Percentiles rank a stretch among this genome's conserved stretches.
phyloP scores from a whole-genome alignment of 2,888 invertebrate species.

The Chrysolina haemoptera region DNA sequence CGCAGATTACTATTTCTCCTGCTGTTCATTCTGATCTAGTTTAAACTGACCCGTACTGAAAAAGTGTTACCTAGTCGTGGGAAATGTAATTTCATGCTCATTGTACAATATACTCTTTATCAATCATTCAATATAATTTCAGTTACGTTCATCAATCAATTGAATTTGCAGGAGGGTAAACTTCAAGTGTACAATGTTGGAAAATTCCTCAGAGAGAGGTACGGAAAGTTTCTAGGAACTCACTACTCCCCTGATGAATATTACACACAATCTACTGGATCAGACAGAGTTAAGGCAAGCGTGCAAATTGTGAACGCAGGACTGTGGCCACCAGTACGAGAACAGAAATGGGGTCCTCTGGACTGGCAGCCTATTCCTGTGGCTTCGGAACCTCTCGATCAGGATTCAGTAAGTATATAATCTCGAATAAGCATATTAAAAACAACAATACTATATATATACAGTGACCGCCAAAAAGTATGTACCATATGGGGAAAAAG shows the following conservation, averaged over 20 bases:
- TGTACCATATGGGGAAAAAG: no score
- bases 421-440: no score
- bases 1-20: no score
- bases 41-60: no score
- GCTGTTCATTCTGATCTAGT: no score
- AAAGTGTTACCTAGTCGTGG: no score
- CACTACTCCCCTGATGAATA: conserved; percentile 75
- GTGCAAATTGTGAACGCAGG: conserved; percentile 80
- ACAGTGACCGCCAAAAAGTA: no score
- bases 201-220: conserved; percentile 76
- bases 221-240: conserved; percentile 75
- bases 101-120: no score
- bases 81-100: no score
- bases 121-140: no score
- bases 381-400: conserved; percentile 76
- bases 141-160: neutral
- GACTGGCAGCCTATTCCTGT: conserved; percentile 87
- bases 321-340: conserved; percentile 77
- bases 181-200: conserved; percentile 77
- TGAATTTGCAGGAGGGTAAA: conserved; percentile 75
- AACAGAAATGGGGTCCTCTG: conserved; percentile 75
- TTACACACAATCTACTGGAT: conserved; percentile 80
- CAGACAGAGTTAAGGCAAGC: conserved; percentile 83
- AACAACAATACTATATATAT: no score
- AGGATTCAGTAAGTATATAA: conserved; percentile 77